Evolutionary conservation across 2,888 invertebrate species (phyloP).

Genomic region (Embidobia sp.): DNA sequence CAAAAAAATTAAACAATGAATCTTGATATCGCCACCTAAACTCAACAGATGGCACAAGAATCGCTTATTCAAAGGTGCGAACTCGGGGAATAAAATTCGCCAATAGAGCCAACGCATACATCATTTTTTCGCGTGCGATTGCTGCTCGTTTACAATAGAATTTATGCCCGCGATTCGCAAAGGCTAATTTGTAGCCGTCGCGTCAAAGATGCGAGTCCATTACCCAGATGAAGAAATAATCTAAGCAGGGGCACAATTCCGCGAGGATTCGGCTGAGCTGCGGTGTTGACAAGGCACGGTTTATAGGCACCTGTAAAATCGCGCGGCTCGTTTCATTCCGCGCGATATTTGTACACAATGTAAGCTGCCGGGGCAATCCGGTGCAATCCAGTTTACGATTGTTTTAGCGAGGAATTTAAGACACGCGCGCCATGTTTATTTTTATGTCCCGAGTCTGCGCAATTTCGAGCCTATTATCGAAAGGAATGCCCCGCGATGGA

Average conservation of each 20-base stretch:
- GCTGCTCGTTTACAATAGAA: too few species aligned
- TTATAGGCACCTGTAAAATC: conserved; percentile 32
- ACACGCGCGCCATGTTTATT: conserved; percentile 52
- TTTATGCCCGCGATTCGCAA: too few species aligned
- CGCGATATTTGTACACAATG: conserved; percentile 45
- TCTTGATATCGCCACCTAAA: too few species aligned
- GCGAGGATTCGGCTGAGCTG: neutral
- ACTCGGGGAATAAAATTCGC: too few species aligned
- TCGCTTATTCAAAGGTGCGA: too few species aligned
- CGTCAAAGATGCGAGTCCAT: conserved; percentile 14
- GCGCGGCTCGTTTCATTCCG: conserved; percentile 34
- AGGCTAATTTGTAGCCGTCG: conserved; percentile 27
- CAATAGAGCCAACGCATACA: too few species aligned
- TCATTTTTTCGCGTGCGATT: too few species aligned
- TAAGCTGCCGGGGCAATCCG: conserved; percentile 40
- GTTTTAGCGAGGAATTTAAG: conserved; percentile 60
- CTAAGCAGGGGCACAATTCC: too few species aligned
- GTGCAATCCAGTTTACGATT: conserved; percentile 60
- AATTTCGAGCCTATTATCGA: conserved; percentile 57
- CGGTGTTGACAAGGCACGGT: conserved; percentile 12
- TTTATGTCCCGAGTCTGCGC: conserved; percentile 51
- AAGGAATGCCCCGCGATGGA: conserved; percentile 55
- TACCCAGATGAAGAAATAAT: too few species aligned
- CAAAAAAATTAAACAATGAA: too few species aligned
- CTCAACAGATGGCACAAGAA: too few species aligned